Evolutionary conservation across 2,113 vertebrate species (phyloP), one percentile per base, ranked within the genome.

Genomic region (Shinisaurus crocodilurus): DNA sequence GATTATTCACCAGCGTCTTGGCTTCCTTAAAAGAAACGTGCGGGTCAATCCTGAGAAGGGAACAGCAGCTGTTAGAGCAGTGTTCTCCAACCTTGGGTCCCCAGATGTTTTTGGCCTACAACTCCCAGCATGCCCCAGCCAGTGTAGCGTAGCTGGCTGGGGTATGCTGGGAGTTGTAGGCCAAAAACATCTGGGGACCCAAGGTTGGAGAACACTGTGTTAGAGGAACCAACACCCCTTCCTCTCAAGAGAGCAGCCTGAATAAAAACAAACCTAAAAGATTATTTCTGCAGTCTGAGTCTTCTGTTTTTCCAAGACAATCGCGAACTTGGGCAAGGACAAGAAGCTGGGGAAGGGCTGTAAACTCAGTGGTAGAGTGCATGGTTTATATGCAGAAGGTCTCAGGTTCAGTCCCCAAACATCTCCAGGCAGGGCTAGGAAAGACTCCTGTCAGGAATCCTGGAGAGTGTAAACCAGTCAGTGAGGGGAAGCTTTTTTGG

Each of bases 1-100:
- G 88, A 92, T 94, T 90, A 89, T 95, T 90, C 82, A 86, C 90
- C n/a, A 89, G 89, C 81, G 88, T 5, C 89, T 92, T 80, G 79
- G 81, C 93, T 93, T 90, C 92, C 89, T 92, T 86, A 82, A 87
- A 88, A 88, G 50, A 90, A 80, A 81, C 63, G 43, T 92, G 85
- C 91, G 45, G 82, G 63, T 65, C 88, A 79, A 3, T 82, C 72
- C 89, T 32, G 5, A 93, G 37, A n/a, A 89, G 83, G 7, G 91
- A 96, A 92, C 0, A 1, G 92, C 75, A 83, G 67, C 85, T 90
- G 82, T 50, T 0, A n/a, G n/a, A n/a, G n/a, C n/a, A n/a, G n/a
- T n/a, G n/a, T n/a, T n/a, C n/a, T n/a, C n/a, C n/a, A n/a, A n/a
- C n/a, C n/a, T n/a, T n/a, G n/a, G n/a, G n/a, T n/a, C n/a, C n/a